Evolutionary conservation across 2,888 invertebrate genomes (phyloP), one percentile per base, ranked within the genome.

Genomic region (Clepsis dumicolana): DNA sequence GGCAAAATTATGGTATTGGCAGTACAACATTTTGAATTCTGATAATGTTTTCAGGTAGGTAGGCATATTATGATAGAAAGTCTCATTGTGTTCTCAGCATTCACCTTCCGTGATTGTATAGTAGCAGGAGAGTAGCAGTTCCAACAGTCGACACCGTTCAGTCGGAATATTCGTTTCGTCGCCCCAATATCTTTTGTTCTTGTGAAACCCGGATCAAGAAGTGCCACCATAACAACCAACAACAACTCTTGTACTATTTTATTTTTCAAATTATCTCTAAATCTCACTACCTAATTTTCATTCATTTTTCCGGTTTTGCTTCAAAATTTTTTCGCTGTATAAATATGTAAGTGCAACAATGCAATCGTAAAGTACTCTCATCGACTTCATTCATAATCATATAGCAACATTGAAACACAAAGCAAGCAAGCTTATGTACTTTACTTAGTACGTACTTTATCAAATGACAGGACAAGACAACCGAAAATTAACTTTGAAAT

Each of bases 401-500:
- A 56, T 57, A 38, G 32, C 32, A 38, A 38, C 57, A 38, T 35
- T 57, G 57, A 38, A 59, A 59, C 16, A 59, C 35, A 57, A 57
- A 57, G 32, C 29, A 57, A 35, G 35, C 25, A 3, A 52, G 35
- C 27, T n/a, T n/a, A n/a, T n/a, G n/a, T n/a, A n/a, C n/a, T n/a
- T n/a, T n/a, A n/a, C n/a, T n/a, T n/a, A n/a, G n/a, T n/a, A n/a
- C n/a, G n/a, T n/a, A n/a, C n/a, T n/a, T n/a, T n/a, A 7, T 50
- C 25, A 52, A 16, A n/a, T 59, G 59, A 59, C 59, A 59, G 41
- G 38, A 63, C 62, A 62, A 57, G 38, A 63, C 62, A 62, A 57
- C 62, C 56, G 56, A 41, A n/a, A 63, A 50, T 29, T 52, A 52
- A 57, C 64, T 50, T 57, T 57, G 27, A 63, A 64, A 32, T 77